phyloP scores from a whole-genome alignment of 2,113 vertebrate species.

The Galbula dea region DNA sequence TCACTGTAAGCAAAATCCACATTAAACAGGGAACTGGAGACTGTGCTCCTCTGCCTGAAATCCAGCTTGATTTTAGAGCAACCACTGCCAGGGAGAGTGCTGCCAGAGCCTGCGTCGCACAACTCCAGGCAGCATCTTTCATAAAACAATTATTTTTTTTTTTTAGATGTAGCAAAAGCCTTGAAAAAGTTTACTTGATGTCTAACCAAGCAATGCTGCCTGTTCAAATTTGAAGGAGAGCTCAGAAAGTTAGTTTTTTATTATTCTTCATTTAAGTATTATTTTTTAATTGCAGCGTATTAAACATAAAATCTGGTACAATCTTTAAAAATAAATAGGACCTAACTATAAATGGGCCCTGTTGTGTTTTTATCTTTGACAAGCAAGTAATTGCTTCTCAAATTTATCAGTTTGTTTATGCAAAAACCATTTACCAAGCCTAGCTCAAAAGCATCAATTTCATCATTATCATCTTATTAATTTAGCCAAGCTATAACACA shows the following conservation, averaged over 20 bases:
- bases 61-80: neutral
- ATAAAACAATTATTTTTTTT: conserved; percentile 54
- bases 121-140: conserved; percentile 35
- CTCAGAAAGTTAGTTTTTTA: conserved; percentile 79
- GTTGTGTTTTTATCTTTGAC: conserved; percentile 90
- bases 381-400: conserved; percentile 90
- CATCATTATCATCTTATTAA: conserved; percentile 92
- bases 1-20: neutral
- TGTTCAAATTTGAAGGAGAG: conserved; percentile 77
- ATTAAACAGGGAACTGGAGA: neutral
- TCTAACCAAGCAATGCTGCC: conserved; percentile 73
- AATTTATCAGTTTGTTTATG: conserved; percentile 92
- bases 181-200: conserved; percentile 79
- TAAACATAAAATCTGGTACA: conserved; percentile 89
- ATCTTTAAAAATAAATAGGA: conserved; percentile 89
- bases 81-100: neutral
- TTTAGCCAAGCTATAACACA: conserved; percentile 90
- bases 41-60: neutral
- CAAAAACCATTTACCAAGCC: conserved; percentile 88
- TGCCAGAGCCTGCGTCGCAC: neutral
- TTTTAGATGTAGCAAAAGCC: conserved; percentile 58
- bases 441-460: conserved; percentile 89
- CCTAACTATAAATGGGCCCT: conserved; percentile 88
- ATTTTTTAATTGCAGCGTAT: conserved; percentile 87
- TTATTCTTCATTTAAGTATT: conserved; percentile 87